Conservation (phyloP, 2,888 invertebrate genomes). For the Linnaemya tessellans region DNA sequence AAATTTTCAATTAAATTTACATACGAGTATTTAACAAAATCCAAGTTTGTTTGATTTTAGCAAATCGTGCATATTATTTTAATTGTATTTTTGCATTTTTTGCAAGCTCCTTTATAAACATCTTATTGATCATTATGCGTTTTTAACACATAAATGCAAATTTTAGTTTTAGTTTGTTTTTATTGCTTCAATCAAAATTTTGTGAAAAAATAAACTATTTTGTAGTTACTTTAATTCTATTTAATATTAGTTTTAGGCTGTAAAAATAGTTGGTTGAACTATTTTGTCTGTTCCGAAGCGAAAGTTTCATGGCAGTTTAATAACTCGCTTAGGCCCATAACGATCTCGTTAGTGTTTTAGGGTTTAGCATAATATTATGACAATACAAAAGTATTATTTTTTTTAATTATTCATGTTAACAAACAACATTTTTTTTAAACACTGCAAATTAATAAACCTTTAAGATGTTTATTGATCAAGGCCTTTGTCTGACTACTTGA, state of each 20-base stretch:
- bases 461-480: too few relatives aligned
- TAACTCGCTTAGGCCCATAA: background rate
- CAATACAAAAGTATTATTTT: background rate
- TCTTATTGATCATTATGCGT: conserved; percentile 21
- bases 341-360: too few relatives aligned
- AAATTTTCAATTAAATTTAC: background rate
- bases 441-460: too few relatives aligned
- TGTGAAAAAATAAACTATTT: background rate
- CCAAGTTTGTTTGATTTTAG: conserved; percentile 24
- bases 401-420: too few relatives aligned
- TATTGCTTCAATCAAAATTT: background rate
- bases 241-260: too few relatives aligned
- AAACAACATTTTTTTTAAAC: too few relatives aligned
- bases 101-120: background rate
- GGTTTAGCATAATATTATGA: too few relatives aligned
- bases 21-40: conserved; percentile 14
- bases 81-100: conserved; percentile 25
- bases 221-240: background rate
- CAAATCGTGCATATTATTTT: conserved; percentile 40
- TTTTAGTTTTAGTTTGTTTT: background rate
- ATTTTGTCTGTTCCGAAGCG: background rate
- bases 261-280: background rate
- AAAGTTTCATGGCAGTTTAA: background rate
- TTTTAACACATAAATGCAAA: background rate
- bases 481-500: background rate